Conservation (phyloP, 1,140 invertebrate species). For the Musca vetustissima region DNA sequence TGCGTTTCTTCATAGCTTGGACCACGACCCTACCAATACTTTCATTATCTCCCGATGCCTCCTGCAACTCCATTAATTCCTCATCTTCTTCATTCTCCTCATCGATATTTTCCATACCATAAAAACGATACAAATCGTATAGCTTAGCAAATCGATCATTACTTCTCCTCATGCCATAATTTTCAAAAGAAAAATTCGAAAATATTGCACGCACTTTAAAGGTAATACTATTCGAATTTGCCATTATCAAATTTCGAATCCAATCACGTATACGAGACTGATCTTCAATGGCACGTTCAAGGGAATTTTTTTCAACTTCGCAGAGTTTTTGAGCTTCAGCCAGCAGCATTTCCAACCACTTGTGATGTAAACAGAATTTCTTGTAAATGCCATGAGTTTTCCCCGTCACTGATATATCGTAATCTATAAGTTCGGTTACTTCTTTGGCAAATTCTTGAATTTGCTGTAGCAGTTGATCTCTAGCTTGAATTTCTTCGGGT, state of each 20-base stretch:
- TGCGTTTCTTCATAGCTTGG: constrained; percentile 5
- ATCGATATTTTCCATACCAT: constrained; percentile 36
- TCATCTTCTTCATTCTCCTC: neutral
- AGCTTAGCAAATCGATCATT: constrained; percentile 20
- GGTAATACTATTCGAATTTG: constrained; percentile 46
- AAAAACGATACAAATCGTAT: constrained; percentile 47
- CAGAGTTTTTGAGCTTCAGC: constrained; percentile 53
- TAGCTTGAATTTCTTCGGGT: neutral
- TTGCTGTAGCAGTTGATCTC: constrained; percentile 6
- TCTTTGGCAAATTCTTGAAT: constrained; percentile 36
- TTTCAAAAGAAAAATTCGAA: constrained; percentile 51
- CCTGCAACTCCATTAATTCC: neutral
- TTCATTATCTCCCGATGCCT: constrained; percentile 27
- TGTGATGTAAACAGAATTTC: constrained; percentile 49
- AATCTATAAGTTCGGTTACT: constrained; percentile 43
- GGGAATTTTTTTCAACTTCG: constrained; percentile 42
- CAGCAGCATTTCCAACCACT: constrained; percentile 40
- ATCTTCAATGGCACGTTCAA: constrained; percentile 50
- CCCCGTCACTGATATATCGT: constrained; percentile 47
- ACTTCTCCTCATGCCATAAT: constrained; percentile 48
- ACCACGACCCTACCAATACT: neutral
- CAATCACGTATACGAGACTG: constrained; percentile 53
- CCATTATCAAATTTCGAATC: constrained; percentile 55
- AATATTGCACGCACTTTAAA: constrained; percentile 56
- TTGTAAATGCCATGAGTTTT: constrained; percentile 44